Conservation (phyloP, 2,797 vertebrate genomes). For the Sternarchorhynchus goeldii region DNA sequence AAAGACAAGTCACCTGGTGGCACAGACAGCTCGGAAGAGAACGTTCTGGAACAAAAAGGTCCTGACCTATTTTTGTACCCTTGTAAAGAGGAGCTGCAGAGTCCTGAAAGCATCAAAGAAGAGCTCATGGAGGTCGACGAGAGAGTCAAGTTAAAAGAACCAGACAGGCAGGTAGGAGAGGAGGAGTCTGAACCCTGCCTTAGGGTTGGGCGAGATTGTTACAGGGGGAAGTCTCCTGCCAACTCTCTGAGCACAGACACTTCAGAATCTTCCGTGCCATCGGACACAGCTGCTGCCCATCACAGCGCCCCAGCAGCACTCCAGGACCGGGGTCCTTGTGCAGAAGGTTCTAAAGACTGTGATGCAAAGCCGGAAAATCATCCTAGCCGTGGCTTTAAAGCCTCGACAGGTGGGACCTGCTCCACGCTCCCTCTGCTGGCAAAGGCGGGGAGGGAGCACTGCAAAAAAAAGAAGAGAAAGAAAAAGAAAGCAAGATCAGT, state of each 20-base stretch:
- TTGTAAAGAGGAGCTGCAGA: conserved; percentile 25
- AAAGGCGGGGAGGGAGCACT: conserved; percentile 64
- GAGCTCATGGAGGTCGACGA: conserved; percentile 50
- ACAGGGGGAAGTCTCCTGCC: conserved; percentile 69
- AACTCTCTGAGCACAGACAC: conserved; percentile 64
- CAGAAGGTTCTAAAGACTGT: conserved; percentile 50
- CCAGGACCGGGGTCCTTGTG: conserved; percentile 55
- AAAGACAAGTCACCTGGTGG: conserved; percentile 36
- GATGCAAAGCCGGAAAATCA: conserved; percentile 43
- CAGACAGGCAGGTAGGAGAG: conserved; percentile 56
- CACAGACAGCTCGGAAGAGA: conserved; percentile 12
- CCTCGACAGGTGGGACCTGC: conserved; percentile 14
- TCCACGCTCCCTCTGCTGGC: conserved; percentile 50
- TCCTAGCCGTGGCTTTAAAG: conserved; percentile 51
- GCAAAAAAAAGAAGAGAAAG: conserved; percentile 88
- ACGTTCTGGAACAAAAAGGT: conserved; percentile 20
- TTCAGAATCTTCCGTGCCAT: conserved; percentile 60
- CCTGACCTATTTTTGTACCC: conserved; percentile 1
- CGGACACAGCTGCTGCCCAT: conserved; percentile 66
- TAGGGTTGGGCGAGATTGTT: conserved; percentile 69
- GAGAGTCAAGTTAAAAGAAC: conserved; percentile 53
- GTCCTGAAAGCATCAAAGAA: conserved; percentile 53
- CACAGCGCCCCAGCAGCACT: conserved; percentile 63
- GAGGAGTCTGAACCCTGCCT: conserved; percentile 65
- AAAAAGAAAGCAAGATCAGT: conserved; percentile 84